phyloP scores from a whole-genome alignment of 2,888 invertebrate genomes.

The Aporophyla lueneburgensis region DNA sequence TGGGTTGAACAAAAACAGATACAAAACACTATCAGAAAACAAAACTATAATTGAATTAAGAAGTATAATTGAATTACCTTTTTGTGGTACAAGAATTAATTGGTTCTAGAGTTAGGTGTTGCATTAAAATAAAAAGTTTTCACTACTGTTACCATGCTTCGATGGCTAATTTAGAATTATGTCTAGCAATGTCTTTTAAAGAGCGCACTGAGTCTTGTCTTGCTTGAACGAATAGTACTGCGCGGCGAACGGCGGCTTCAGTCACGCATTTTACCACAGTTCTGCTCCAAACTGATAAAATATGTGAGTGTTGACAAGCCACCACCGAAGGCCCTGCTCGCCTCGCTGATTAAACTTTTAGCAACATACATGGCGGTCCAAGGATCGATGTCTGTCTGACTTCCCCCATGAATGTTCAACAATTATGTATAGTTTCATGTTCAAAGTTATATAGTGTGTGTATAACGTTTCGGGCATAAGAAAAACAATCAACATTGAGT shows the following conservation, averaged over 20 bases:
- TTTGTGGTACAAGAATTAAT: conserved; percentile 59
- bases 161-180: not conserved
- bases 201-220: not conserved
- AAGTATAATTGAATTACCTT: conserved; percentile 63
- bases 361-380: too few species aligned
- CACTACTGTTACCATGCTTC: not conserved
- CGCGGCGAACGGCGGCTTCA: too few species aligned
- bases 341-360: not conserved
- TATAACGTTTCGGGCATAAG: not conserved
- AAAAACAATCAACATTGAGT: not conserved
- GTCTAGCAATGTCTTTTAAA: not conserved
- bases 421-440: not conserved
- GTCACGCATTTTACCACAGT: too few species aligned
- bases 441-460: not conserved
- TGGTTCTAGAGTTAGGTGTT: conserved; percentile 37
- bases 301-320: too few species aligned
- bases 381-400: too few species aligned
- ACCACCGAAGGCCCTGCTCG: too few species aligned
- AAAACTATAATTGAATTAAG: conserved; percentile 79
- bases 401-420: not conserved
- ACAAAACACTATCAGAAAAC: conserved; percentile 61
- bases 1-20: conserved; percentile 77
- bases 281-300: too few species aligned
- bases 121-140: conserved; percentile 29
- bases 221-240: too few species aligned